These are phyloP conservation scores for Eulithis prunata DNA, from an alignment of 2,888 invertebrate species.

Conservation along the genomic window DNA sequence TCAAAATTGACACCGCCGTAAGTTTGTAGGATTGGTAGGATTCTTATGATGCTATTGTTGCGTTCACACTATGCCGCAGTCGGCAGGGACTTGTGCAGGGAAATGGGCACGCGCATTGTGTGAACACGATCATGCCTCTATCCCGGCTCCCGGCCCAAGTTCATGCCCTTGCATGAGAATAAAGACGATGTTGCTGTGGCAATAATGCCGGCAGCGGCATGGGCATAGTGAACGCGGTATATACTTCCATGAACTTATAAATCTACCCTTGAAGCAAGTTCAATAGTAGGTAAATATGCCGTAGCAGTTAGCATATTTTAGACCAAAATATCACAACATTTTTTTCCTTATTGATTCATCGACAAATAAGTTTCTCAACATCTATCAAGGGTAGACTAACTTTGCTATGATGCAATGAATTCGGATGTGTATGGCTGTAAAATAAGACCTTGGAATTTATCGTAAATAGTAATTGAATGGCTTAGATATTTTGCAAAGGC, in stretches of 20 bases:
- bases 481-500: slow-evolving; percentile 20
- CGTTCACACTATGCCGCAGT: too few species aligned
- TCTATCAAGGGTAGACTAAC: slow-evolving; percentile 23
- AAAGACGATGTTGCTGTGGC: too few species aligned
- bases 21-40: too few species aligned
- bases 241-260: slow-evolving; percentile 2
- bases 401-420: slow-evolving; percentile 11
- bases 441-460: slow-evolving; percentile 10
- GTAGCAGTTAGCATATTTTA: slow-evolving; percentile 22
- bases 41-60: too few species aligned
- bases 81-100: too few species aligned
- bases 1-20: too few species aligned
- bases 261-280: slow-evolving; percentile 20
- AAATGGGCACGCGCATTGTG: too few species aligned
- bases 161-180: too few species aligned
- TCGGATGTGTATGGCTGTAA: neutral
- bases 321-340: slow-evolving; percentile 1
- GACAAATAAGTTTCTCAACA: slow-evolving; percentile 10
- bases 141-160: too few species aligned
- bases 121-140: too few species aligned
- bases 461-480: slow-evolving; percentile 6
- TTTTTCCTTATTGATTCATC: slow-evolving; percentile 25
- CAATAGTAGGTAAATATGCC: slow-evolving; percentile 14
- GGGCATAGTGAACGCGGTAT: too few species aligned
- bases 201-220: too few species aligned